Evolutionary conservation across 1,140 invertebrate genomes (phyloP), one percentile per base, ranked within the genome.

Genomic region (Adoxophyes honmai): DNA sequence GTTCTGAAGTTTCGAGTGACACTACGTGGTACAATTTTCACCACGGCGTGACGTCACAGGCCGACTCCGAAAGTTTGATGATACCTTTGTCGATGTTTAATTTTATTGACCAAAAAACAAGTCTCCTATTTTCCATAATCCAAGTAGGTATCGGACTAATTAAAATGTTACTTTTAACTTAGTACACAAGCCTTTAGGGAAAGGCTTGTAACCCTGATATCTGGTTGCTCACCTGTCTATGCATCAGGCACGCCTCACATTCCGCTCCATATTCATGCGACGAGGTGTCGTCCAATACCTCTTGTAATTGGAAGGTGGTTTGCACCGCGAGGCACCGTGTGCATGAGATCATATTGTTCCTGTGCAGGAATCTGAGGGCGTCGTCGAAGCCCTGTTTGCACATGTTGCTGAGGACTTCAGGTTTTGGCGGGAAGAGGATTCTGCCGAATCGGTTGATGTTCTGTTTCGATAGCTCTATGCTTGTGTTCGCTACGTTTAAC

Each of bases 311-410:
- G 76, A 94, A 96, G 0, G 94, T 95, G 0, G 95, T 94, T 68
- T 96, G 95, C 3, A 96, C 94, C 0, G 95, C 93, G 16, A 97
- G 89, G 81, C 96, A 97, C 36, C 94, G 90, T 0, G 94, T 95
- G 75, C 96, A 97, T 63, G 93, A 95, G 55, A 97, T 96, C 52
- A 97, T 88, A 85, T 97, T 97, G 80, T 98, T 98, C 59, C 94
- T 93, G 65, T 98, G 96, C 44, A 99, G 89, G 89, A 98, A 99
- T 55, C 95, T 92, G 0, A 99, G 90, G 0, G 97, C 96, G 88
- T 99, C 98, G 70, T 99, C 97, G 81, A 99, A 99, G 13, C 98
- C 98, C 90, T 99, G 98, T 73, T 98, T 96, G 81, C 98, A 99
- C 93, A 99, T 98, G 70, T 96, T 96, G 59, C 96, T 97, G 13